Conservation (phyloP, 2,797 vertebrate genomes). For the Zalophus californianus region DNA sequence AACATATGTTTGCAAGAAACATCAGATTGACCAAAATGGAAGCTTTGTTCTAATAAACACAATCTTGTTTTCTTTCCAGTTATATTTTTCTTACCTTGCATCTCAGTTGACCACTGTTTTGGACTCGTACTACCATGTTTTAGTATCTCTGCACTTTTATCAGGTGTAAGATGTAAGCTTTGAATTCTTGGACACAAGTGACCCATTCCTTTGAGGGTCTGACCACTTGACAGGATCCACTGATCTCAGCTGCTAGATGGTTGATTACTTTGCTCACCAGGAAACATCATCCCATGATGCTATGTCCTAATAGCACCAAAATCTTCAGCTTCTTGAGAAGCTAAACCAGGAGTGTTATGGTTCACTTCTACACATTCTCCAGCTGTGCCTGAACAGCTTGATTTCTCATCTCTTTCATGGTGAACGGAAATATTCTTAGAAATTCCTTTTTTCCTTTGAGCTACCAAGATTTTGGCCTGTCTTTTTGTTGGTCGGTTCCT, state of each 20-base stretch:
- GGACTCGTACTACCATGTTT: not conserved
- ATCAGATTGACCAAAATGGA: not conserved
- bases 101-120: not conserved
- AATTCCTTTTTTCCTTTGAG: slow-evolving; percentile 20
- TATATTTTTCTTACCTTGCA: not conserved
- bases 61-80: not conserved
- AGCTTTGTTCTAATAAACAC: not conserved
- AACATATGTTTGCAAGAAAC: not conserved
- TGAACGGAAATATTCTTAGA: slow-evolving; percentile 31
- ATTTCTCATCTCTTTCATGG: slow-evolving; percentile 40
- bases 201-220: not conserved
- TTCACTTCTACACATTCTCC: not conserved
- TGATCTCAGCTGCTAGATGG: not conserved
- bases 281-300: not conserved
- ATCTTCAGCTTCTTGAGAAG: not conserved
- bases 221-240: not conserved
- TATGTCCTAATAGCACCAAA: not conserved
- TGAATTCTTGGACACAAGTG: slow-evolving; percentile 5
- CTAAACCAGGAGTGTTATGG: not conserved
- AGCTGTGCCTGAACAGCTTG: slow-evolving; percentile 13
- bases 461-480: not conserved
- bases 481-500: slow-evolving; percentile 4
- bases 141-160: slow-evolving; percentile 4
- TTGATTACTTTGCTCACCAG: not conserved
- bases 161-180: not conserved